Evolutionary conservation across 2,797 vertebrate species (phyloP).

Genomic region (Xiphophorus birchmanni): DNA sequence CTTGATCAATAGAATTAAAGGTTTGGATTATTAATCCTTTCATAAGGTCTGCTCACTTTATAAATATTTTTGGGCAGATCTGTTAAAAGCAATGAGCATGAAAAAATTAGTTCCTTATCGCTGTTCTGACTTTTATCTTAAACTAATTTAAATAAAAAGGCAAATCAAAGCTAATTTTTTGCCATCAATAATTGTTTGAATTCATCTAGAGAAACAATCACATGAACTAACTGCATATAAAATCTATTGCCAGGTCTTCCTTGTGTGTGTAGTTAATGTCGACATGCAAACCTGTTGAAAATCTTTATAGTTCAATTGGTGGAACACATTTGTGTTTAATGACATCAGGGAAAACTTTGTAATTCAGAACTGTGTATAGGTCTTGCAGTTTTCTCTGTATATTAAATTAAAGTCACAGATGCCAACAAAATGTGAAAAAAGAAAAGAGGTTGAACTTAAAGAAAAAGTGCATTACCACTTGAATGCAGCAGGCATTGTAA

Average conservation of each 20-base stretch:
- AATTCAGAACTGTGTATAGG: conserved; percentile 41
- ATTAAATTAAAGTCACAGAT: conserved; percentile 38
- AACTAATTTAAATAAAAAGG: not conserved
- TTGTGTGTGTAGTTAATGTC: conserved; percentile 9
- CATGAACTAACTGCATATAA: not conserved
- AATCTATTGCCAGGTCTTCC: not conserved
- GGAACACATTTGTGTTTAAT: conserved; percentile 23
- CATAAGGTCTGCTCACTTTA: not conserved
- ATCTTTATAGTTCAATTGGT: conserved; percentile 17
- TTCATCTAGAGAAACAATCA: not conserved
- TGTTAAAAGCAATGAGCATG: not conserved
- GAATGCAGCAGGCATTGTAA: conserved; percentile 13
- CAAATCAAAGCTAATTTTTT: not conserved
- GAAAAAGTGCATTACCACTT: conserved; percentile 14
- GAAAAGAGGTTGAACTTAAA: conserved; percentile 10
- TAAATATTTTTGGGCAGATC: not conserved
- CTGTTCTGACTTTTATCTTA: not conserved
- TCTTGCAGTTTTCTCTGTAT: conserved; percentile 15
- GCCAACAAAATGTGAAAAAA: conserved; percentile 14
- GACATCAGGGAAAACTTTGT: conserved; percentile 11
- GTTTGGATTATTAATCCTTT: not conserved
- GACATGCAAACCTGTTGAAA: conserved; percentile 23
- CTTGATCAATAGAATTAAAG: not conserved
- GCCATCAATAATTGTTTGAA: no score
- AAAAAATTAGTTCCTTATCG: not conserved